Evolutionary conservation across 2,888 invertebrate genomes (phyloP).

Genomic region (Cheilosia scutellata): DNA sequence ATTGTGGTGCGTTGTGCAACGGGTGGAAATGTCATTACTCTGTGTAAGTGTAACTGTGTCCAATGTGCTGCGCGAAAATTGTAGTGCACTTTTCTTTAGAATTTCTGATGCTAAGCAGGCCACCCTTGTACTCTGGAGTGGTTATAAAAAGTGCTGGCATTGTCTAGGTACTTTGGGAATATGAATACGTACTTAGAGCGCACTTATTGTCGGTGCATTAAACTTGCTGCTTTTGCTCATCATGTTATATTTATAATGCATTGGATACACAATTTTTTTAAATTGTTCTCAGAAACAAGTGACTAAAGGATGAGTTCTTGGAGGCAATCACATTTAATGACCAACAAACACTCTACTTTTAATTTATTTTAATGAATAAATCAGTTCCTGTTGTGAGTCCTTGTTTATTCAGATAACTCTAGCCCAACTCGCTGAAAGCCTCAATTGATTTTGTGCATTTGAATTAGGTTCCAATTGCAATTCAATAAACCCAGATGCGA

Average conservation of each 20-base stretch:
- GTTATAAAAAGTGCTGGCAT: neutral
- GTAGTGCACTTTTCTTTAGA: conserved; percentile 24
- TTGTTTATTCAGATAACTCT: no score
- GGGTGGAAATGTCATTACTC: conserved; percentile 37
- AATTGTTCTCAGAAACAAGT: neutral
- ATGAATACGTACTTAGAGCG: neutral
- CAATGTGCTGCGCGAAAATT: conserved; percentile 6
- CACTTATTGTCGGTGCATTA: conserved; percentile 4
- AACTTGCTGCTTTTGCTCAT: conserved; percentile 1
- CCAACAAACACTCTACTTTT: no score
- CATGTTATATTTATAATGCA: neutral
- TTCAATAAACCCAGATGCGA: no score
- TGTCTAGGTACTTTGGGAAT: conserved; percentile 17
- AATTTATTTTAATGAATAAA: no score
- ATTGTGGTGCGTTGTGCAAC: conserved; percentile 25
- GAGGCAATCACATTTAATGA: no score
- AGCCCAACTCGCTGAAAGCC: no score
- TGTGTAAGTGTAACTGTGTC: neutral
- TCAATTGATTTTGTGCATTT: no score
- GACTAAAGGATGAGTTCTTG: neutral
- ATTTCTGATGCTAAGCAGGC: conserved; percentile 15
- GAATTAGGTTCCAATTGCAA: no score
- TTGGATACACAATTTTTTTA: neutral
- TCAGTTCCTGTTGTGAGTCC: no score
- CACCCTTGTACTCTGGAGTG: conserved; percentile 1